Evolutionary conservation across 2,113 vertebrate genomes (phyloP).

Genomic region (Haemorhous mexicanus): DNA sequence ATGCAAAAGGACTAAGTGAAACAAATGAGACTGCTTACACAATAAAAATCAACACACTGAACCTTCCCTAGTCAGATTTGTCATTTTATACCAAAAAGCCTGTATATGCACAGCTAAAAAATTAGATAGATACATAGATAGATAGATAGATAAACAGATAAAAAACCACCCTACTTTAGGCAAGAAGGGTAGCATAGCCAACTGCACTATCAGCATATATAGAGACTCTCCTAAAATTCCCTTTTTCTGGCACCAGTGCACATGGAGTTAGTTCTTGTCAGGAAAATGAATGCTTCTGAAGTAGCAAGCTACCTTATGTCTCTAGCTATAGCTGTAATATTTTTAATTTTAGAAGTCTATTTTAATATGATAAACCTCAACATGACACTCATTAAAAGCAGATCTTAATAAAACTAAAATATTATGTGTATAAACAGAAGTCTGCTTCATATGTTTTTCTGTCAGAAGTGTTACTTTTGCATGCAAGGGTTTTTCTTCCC

Average conservation of each 20-base stretch:
- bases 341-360: neutral
- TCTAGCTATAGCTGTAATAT: neutral
- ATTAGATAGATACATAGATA: neutral
- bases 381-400: neutral
- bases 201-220: neutral
- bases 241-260: neutral
- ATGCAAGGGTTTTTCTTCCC: neutral
- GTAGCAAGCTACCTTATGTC: neutral
- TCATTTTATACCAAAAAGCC: neutral
- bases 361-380: neutral
- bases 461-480: neutral
- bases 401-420: neutral
- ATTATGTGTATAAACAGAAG: neutral
- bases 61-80: neutral
- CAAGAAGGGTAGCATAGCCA: neutral
- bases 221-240: neutral
- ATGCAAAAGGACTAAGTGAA: neutral
- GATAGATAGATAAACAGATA: neutral
- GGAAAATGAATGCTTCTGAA: neutral
- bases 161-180: neutral
- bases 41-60: neutral
- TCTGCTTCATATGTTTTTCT: neutral
- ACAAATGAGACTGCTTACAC: neutral
- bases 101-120: neutral
- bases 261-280: neutral